Conservation (phyloP, 2,113 vertebrate species). For the Tringa solitaria region DNA sequence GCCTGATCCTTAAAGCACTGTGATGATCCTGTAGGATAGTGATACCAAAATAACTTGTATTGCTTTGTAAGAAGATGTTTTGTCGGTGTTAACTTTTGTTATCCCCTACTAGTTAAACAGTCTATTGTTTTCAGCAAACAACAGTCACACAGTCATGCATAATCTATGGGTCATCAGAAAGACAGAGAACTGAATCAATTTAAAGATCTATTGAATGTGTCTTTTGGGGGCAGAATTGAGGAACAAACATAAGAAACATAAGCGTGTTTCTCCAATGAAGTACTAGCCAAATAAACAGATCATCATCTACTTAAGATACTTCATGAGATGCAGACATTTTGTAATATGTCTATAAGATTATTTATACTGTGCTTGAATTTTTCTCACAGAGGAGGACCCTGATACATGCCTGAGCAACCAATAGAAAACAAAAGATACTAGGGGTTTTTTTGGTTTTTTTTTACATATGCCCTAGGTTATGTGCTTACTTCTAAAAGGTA, state of each 20-base stretch:
- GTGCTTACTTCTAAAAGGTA: background rate
- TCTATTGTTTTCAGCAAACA: background rate
- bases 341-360: background rate
- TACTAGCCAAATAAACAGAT: background rate
- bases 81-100: background rate
- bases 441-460: background rate
- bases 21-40: background rate
- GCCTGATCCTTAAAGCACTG: background rate
- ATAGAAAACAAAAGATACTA: background rate
- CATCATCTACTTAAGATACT: background rate
- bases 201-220: background rate
- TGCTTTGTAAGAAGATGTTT: background rate
- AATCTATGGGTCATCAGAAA: background rate
- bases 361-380: background rate
- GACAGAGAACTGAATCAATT: background rate
- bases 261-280: background rate
- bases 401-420: background rate
- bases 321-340: background rate
- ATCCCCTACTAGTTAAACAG: background rate
- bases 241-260: background rate
- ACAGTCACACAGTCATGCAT: background rate
- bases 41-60: background rate
- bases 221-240: background rate
- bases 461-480: background rate
- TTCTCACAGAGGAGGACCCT: background rate